These are phyloP conservation scores for Volucella inflata DNA, from an alignment of 2,888 invertebrate genomes.

Conservation along the genomic window DNA sequence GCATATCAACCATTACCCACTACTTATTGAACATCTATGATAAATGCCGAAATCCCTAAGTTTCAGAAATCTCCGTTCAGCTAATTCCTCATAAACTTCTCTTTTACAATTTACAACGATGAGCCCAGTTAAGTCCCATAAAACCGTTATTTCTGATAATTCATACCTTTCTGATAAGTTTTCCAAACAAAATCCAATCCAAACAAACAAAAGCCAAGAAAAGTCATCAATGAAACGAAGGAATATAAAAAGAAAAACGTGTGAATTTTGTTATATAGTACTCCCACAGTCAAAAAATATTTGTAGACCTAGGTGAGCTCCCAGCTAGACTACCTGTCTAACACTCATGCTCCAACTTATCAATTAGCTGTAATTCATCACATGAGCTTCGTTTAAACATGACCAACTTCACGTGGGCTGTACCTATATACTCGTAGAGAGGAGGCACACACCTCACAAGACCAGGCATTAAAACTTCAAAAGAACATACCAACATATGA, in stretches of 20 bases:
- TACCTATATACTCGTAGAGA: background rate
- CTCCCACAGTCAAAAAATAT: constrained; percentile 8
- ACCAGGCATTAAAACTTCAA: constrained; percentile 4
- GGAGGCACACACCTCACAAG: background rate
- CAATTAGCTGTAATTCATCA: constrained; percentile 55
- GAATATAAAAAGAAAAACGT: constrained; percentile 2
- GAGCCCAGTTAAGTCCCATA: background rate
- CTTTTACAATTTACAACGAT: too few species aligned
- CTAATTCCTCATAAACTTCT: too few species aligned
- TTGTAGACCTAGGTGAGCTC: background rate
- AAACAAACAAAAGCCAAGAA: constrained; percentile 8
- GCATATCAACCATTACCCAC: too few species aligned
- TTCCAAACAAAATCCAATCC: constrained; percentile 8
- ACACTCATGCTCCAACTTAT: constrained; percentile 10
- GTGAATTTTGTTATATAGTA: constrained; percentile 22
- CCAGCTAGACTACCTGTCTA: constrained; percentile 8
- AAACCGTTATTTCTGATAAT: background rate
- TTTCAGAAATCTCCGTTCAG: too few species aligned
- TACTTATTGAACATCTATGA: too few species aligned
- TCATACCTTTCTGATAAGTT: background rate
- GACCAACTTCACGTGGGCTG: constrained; percentile 30
- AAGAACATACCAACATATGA: constrained; percentile 27
- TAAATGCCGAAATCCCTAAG: too few species aligned
- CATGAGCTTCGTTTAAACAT: constrained; percentile 12
- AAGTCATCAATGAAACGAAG: background rate